phyloP scores from a whole-genome alignment of 1,140 invertebrate species.

The Pinna nobilis region DNA sequence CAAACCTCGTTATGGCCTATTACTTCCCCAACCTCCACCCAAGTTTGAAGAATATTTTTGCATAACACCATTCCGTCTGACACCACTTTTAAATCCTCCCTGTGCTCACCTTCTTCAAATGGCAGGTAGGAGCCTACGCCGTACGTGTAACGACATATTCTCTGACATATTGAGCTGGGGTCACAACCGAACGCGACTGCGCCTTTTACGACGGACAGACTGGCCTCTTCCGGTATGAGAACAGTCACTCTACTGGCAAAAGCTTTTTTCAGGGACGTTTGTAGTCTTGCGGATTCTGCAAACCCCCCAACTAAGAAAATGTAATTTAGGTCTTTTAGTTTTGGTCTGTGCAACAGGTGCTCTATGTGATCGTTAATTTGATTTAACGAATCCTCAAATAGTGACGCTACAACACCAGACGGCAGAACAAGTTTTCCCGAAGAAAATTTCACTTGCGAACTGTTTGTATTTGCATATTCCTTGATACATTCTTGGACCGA shows the following conservation, averaged over 20 bases:
- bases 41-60: constrained; percentile 79
- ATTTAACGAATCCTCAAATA: constrained; percentile 63
- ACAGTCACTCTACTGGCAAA: constrained; percentile 76
- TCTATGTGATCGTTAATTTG: constrained; percentile 68
- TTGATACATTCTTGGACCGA: constrained; percentile 67
- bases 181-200: constrained; percentile 80
- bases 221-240: constrained; percentile 77
- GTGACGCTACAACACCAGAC: constrained; percentile 54
- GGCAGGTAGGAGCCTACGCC: constrained; percentile 79
- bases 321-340: constrained; percentile 74
- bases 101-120: constrained; percentile 77
- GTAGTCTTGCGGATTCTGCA: constrained; percentile 78
- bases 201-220: constrained; percentile 72
- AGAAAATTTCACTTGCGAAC: constrained; percentile 64
- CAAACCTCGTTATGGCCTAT: constrained; percentile 77
- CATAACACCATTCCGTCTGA: constrained; percentile 78
- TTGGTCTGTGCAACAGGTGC: constrained; percentile 59
- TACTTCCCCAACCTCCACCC: constrained; percentile 77
- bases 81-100: constrained; percentile 76
- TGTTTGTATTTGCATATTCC: constrained; percentile 47
- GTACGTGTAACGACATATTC: constrained; percentile 79
- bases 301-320: constrained; percentile 81
- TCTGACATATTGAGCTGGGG: constrained; percentile 77
- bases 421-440: constrained; percentile 68
- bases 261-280: constrained; percentile 75